These are phyloP conservation scores for Kryptopterus vitreolus DNA, from an alignment of 2,797 vertebrate species.

Conservation along the genomic window DNA sequence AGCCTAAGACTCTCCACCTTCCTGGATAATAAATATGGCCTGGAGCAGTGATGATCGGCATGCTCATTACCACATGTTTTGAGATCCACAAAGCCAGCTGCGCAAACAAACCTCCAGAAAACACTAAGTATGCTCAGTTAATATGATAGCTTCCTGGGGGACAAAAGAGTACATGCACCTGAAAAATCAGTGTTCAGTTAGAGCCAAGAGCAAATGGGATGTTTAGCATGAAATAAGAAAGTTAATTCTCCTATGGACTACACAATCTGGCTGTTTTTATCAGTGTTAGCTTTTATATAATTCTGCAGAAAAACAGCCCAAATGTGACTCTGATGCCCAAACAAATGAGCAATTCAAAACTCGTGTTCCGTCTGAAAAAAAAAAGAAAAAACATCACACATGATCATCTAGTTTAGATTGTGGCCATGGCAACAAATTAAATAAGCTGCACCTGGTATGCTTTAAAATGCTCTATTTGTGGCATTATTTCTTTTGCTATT, in stretches of 20 bases:
- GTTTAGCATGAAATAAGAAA: not conserved
- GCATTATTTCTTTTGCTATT: not conserved
- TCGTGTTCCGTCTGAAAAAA: constrained; percentile 3
- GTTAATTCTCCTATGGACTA: not conserved
- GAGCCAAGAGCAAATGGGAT: not conserved
- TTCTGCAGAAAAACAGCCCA: not conserved
- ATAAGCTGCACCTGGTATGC: not conserved
- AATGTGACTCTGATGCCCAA: constrained; percentile 6
- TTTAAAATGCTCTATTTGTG: not conserved
- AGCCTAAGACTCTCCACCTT: not conserved
- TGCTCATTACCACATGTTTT: constrained; percentile 39
- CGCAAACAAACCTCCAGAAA: constrained; percentile 46
- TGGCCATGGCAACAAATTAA: constrained; percentile 31
- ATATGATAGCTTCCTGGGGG: constrained; percentile 15
- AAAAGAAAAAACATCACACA: not conserved
- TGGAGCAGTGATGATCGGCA: constrained; percentile 8
- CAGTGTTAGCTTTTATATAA: not conserved
- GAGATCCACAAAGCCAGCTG: constrained; percentile 48
- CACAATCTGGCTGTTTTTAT: not conserved
- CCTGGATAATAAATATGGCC: constrained; percentile 8
- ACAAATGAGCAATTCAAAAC: constrained; percentile 25
- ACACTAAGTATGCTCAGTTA: constrained; percentile 23
- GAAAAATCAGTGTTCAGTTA: not conserved
- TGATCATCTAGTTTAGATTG: constrained; percentile 25
- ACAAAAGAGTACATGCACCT: constrained; percentile 11